Evolutionary conservation across 1,140 invertebrate genomes (phyloP), one percentile per base, ranked within the genome.

Genomic region (Drosophila takahashii): DNA sequence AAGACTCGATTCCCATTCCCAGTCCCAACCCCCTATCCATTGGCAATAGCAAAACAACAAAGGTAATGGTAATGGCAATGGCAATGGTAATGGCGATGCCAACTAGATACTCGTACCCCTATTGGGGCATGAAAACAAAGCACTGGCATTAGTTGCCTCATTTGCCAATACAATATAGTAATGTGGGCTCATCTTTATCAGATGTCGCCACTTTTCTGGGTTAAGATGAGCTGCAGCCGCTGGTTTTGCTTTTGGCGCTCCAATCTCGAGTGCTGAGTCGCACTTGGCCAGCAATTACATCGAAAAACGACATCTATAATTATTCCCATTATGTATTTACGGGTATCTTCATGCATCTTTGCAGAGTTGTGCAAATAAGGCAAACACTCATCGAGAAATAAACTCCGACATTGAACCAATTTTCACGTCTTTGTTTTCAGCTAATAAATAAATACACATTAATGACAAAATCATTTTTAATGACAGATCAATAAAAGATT

Each of bases 211-310:
- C 77, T 50, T 86, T 85, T 81, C 67, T 85, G 81, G 81, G 81
- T 85, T 85, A 85, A 85, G 77, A 85, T 84, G 62, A 50, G 79
- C 58, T 50, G 71, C 71, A 56, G 44, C 52, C 51, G 50, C 36
- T 15, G 51, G 36, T 22, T 52, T 36, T n/a, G 32, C 22, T 22
- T 22, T 22, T 22, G 22, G 29, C 29, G 48, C 58, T 54, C 54
- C 41, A 18, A 48, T 41, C 39, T 62, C 54, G 52, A 64, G 59
- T 37, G 52, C 52, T 60, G 51, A 54, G 45, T 45, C 69, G 54
- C 66, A 69, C 61, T 77, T 74, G 77, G 61, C 47, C 57, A 66
- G 81, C 81, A 81, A 79, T 86, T 86, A 87, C 56, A 58, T 59
- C 59, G 66, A 60, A 58, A 44, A 32, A 71, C 48, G 57, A 72